These are phyloP conservation scores for Andrena trimmerana DNA, from an alignment of 2,888 invertebrate genomes.

Conservation along the genomic window DNA sequence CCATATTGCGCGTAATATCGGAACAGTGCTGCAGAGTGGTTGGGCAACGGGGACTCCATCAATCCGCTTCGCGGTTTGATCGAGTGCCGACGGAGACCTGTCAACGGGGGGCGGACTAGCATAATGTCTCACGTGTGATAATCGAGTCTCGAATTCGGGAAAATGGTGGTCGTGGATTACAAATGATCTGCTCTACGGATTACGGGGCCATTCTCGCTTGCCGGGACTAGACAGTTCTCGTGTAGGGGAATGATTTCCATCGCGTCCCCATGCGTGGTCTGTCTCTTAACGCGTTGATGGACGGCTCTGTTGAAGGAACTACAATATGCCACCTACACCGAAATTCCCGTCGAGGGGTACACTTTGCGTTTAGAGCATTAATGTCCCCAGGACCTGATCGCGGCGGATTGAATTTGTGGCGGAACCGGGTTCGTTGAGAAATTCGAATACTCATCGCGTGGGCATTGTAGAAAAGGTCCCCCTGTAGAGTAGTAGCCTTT, in stretches of 20 bases:
- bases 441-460: background rate
- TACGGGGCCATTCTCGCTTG: slow-evolving; percentile 1
- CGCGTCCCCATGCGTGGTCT: slow-evolving; percentile 22
- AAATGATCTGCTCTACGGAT: slow-evolving; percentile 51
- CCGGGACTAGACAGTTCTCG: slow-evolving; percentile 7
- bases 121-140: slow-evolving; percentile 66
- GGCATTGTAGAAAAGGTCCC: background rate
- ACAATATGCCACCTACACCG: slow-evolving; percentile 31
- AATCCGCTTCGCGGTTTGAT: slow-evolving; percentile 63
- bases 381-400: background rate
- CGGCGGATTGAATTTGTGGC: slow-evolving; percentile 5
- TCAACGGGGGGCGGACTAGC: slow-evolving; percentile 48
- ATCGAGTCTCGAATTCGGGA: slow-evolving; percentile 62
- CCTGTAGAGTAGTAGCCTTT: no score
- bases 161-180: slow-evolving; percentile 56
- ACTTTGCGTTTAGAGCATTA: background rate
- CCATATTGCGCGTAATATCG: slow-evolving; percentile 44
- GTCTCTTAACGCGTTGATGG: slow-evolving; percentile 52
- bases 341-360: slow-evolving; percentile 21
- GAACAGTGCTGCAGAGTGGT: slow-evolving; percentile 6
- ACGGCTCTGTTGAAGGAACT: slow-evolving; percentile 44
- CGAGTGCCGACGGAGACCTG: slow-evolving; percentile 61
- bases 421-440: slow-evolving; percentile 6
- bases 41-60: slow-evolving; percentile 50
- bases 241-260: slow-evolving; percentile 34